These are phyloP conservation scores for Celastrina argiolus DNA, from an alignment of 2,888 invertebrate genomes.

Conservation along the genomic window DNA sequence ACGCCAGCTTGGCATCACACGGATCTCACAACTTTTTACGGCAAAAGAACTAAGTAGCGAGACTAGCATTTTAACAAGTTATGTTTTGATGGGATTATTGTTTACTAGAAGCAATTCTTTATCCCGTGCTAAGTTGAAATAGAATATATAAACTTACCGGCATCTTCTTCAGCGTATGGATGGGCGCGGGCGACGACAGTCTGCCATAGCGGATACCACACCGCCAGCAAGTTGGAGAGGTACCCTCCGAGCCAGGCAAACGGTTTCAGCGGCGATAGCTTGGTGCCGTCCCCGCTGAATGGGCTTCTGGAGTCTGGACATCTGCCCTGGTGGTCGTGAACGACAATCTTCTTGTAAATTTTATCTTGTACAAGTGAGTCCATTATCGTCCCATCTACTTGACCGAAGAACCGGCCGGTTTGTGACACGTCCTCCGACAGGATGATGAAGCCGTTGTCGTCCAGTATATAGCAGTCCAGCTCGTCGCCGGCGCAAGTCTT, in stretches of 20 bases:
- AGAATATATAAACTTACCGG: slow-evolving; percentile 49
- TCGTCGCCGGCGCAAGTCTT: slow-evolving; percentile 92
- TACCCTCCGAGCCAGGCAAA: slow-evolving; percentile 77
- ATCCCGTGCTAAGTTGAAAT: no score
- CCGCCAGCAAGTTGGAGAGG: slow-evolving; percentile 65
- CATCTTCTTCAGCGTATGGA: slow-evolving; percentile 74
- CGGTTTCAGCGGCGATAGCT: slow-evolving; percentile 68
- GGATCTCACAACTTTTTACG: no score
- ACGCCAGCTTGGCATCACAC: no score
- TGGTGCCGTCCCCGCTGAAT: slow-evolving; percentile 73
- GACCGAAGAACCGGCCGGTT: slow-evolving; percentile 95
- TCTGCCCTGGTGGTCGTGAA: slow-evolving; percentile 93
- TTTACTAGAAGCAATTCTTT: no score
- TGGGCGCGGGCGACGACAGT: slow-evolving; percentile 53
- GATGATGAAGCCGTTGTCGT: slow-evolving; percentile 96
- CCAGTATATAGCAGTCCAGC: slow-evolving; percentile 94
- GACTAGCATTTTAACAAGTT: no score
- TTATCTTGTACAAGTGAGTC: slow-evolving; percentile 93
- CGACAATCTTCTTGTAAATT: slow-evolving; percentile 91
- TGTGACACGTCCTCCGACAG: slow-evolving; percentile 91
- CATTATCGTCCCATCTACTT: slow-evolving; percentile 96
- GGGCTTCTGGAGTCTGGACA: slow-evolving; percentile 85
- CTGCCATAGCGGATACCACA: slow-evolving; percentile 73
- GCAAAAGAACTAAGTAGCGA: no score
- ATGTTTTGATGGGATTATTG: no score